Conservation (phyloP, 2,113 vertebrate genomes). For the Malurus melanocephalus region DNA sequence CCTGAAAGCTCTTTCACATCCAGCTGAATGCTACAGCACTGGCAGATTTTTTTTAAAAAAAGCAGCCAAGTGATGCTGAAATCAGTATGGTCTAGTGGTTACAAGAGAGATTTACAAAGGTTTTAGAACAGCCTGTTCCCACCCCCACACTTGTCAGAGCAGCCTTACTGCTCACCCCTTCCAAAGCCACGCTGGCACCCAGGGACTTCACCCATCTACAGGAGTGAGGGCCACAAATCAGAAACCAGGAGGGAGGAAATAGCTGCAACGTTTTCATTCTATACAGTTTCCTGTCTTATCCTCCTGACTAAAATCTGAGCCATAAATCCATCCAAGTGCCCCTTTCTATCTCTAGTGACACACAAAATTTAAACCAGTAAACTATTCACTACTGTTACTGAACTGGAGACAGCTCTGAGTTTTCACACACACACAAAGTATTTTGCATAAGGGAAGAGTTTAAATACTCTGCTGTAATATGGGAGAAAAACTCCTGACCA, state of each 20-base stretch:
- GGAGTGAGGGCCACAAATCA: background rate
- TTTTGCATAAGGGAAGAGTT: background rate
- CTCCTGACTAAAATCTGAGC: background rate
- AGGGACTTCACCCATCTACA: background rate
- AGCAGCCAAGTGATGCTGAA: background rate
- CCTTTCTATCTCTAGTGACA: background rate
- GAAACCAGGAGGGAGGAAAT: background rate
- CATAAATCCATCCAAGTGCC: background rate
- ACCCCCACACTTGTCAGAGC: rapidly evolving
- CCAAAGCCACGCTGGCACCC: background rate
- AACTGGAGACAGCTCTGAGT: background rate
- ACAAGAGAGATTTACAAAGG: background rate
- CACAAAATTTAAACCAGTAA: background rate
- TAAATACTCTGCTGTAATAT: background rate
- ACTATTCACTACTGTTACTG: background rate
- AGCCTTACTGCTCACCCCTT: background rate
- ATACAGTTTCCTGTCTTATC: background rate
- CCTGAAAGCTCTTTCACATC: background rate
- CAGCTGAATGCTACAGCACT: background rate
- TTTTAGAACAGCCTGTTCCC: background rate
- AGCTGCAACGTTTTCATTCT: background rate
- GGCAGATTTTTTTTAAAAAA: background rate
- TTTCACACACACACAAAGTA: background rate
- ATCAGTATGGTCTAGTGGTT: rapidly evolving
- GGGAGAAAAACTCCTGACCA: background rate